A percentile compares a stretch with the other conserved stretches of the same genome.
Conservation (phyloP, 2,888 invertebrate species). For the Rutpela maculata region DNA sequence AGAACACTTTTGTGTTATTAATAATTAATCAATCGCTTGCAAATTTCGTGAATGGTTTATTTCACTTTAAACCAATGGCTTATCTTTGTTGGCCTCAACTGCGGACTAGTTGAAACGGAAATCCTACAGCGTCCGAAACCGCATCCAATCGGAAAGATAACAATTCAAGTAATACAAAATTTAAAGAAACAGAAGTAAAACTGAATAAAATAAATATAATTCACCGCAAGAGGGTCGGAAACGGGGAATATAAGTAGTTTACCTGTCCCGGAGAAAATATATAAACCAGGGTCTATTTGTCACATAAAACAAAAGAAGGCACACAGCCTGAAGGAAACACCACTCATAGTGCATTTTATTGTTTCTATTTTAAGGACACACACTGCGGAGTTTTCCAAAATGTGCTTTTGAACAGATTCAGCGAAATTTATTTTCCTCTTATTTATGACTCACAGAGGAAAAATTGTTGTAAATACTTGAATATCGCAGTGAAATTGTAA, state of each 20-base stretch:
- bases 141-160: slow-evolving; percentile 10
- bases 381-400: slow-evolving; percentile 2
- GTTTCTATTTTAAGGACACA: not conserved
- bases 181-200: slow-evolving; percentile 25
- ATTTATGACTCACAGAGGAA: not conserved
- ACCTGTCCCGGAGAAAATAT: slow-evolving; percentile 33
- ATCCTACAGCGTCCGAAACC: not conserved
- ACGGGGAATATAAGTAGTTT: slow-evolving; percentile 31
- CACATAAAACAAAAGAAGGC: slow-evolving; percentile 21
- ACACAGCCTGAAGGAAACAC: slow-evolving; percentile 2
- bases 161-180: slow-evolving; percentile 17
- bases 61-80: not conserved
- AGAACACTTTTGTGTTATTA: too few species aligned
- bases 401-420: not conserved
- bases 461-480: not conserved
- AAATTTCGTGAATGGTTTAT: not conserved
- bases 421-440: not conserved
- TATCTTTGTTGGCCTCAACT: not conserved
- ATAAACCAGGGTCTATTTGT: slow-evolving; percentile 28
- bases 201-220: slow-evolving; percentile 27
- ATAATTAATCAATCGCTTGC: not conserved
- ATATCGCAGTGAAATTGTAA: not conserved
- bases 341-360: slow-evolving; percentile 14
- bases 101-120: slow-evolving; percentile 1
- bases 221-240: slow-evolving; percentile 26